A percentile compares a stretch with the other conserved stretches of the same genome.
Conservation (phyloP, 2,888 invertebrate species). For the Drosophila phalerata region DNA sequence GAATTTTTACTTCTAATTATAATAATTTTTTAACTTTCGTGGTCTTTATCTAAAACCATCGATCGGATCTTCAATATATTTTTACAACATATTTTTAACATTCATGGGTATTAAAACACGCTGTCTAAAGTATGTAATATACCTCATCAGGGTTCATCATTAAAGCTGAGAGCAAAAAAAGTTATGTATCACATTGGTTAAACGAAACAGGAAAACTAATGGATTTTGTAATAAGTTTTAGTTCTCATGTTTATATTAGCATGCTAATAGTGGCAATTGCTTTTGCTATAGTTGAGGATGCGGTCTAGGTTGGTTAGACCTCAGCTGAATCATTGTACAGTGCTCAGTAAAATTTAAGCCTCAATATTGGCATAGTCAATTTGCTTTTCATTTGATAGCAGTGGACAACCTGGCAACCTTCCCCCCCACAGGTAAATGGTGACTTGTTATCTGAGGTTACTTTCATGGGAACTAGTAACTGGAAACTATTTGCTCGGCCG, state of each 20-base stretch:
- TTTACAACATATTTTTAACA: no score
- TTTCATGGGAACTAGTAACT: slow-evolving; percentile 61
- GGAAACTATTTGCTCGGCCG: slow-evolving; percentile 34
- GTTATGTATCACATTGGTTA: slow-evolving; percentile 23
- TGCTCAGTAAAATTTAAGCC: slow-evolving; percentile 18
- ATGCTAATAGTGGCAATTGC: slow-evolving; percentile 70
- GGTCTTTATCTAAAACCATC: no score
- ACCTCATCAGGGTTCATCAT: not conserved
- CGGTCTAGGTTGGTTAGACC: not conserved
- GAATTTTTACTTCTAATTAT: no score
- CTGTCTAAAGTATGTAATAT: not conserved
- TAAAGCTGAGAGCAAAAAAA: slow-evolving; percentile 11
- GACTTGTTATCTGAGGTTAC: slow-evolving; percentile 45
- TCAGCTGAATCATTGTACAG: slow-evolving; percentile 26
- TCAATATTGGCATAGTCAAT: slow-evolving; percentile 66
- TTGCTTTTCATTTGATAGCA: slow-evolving; percentile 46
- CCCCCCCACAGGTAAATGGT: slow-evolving; percentile 24
- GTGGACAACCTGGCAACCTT: slow-evolving; percentile 13
- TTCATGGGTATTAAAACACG: no score
- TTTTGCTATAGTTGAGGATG: slow-evolving; percentile 16
- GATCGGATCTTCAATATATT: no score
- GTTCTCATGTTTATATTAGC: slow-evolving; percentile 80
- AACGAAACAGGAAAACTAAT: slow-evolving; percentile 56
- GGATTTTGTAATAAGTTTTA: slow-evolving; percentile 78
- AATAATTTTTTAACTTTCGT: no score